Percentiles rank a stretch among this genome's conserved stretches.
phyloP scores from a whole-genome alignment of 2,797 vertebrate species.

The Acanthurus lineatus region DNA sequence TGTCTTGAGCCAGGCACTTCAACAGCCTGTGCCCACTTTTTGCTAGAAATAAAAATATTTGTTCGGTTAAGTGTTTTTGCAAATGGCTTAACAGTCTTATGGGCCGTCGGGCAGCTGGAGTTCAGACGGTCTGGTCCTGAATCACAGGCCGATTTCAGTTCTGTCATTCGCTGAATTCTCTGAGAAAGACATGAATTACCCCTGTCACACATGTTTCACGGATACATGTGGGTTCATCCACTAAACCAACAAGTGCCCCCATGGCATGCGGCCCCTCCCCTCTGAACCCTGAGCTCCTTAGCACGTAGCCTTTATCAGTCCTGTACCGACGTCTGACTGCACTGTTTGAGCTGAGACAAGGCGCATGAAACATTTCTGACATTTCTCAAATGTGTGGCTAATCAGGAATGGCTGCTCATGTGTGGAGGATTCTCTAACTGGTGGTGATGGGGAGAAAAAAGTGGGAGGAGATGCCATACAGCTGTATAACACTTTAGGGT shows the following conservation, averaged over 20 bases:
- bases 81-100: conserved; percentile 37
- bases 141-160: conserved; percentile 13
- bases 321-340: conserved; percentile 55
- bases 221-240: conserved; percentile 19
- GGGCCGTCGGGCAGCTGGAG: conserved; percentile 25
- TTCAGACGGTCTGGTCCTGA: conserved; percentile 30
- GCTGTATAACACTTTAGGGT: conserved; percentile 31
- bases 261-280: conserved; percentile 26
- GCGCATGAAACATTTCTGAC: conserved; percentile 81
- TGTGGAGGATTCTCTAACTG: conserved; percentile 62
- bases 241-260: conserved; percentile 34
- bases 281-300: conserved; percentile 18
- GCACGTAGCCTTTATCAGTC: conserved; percentile 46
- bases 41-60: conserved; percentile 64
- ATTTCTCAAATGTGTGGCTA: conserved; percentile 82
- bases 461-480: conserved; percentile 40
- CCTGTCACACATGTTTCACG: background rate
- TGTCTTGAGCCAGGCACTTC: conserved; percentile 27
- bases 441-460: conserved; percentile 26
- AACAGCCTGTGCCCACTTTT: conserved; percentile 34
- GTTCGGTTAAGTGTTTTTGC: conserved; percentile 62
- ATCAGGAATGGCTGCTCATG: conserved; percentile 81
- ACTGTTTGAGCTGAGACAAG: conserved; percentile 61
- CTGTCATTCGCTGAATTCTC: conserved; percentile 19
- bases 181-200: conserved; percentile 39